Base-by-base conservation (phyloP, 2,888 invertebrate species). In the Griposia aprilina region DNA sequence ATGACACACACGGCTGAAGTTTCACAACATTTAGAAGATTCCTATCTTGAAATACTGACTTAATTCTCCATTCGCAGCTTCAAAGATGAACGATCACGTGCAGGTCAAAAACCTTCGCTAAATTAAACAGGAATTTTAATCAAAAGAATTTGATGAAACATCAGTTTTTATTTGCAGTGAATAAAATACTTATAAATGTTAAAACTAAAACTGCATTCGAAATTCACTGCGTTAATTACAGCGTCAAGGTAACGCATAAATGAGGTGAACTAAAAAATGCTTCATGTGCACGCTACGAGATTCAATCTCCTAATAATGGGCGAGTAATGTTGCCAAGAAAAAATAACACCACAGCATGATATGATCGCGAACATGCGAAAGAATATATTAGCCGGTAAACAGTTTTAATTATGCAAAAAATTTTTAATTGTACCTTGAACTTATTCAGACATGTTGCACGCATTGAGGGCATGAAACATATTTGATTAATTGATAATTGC, bases 301-400 rank as follows among this genome's bases (percentile, higher is more conserved):
- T 95, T 93, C 90, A 91, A 95, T 95, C 95, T 94, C 89, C 90
- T 94, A 94, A 95, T 95, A 94, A 95, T 94, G 93, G 92, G 93
- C 89, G 89, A 90, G 92, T 91, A 92, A 93, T 91, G 91, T 91
- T 90, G 88, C 87, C 87, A 90, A 90, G 88, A 87, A 92, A 92
- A 91, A 93, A 93, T 92, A 92, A 91, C 90, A 92, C 90, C 89
- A 90, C 89, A 89, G 85, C 88, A 90, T 89, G 95, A 95, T 96
- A 93, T 87, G 82, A 95, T 95, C 95, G 91, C 88, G 83, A 88
- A 93, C 94, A 94, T 94, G 94, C 95, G 88, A 93, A 91, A 91
- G 94, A 94, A 93, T 92, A 94, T 90, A 93, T 94, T 93, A 93
- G 91, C 93, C 93, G 91, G 93, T 93, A 92, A 94, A 92, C 91